Conservation (phyloP, 1,140 invertebrate species). For the Chlorops oryzae region DNA sequence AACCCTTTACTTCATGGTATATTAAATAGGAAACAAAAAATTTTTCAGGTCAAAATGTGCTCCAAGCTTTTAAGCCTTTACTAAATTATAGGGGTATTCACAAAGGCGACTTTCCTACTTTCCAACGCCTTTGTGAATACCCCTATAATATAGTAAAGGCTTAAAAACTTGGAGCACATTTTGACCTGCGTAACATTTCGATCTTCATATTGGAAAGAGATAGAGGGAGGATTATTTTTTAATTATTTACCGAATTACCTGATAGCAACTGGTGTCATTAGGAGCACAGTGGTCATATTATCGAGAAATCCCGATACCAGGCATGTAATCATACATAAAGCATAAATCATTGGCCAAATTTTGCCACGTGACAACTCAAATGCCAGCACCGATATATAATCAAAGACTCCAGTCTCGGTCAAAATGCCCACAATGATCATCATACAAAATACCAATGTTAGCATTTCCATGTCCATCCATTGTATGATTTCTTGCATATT, state of each 20-base stretch:
- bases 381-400: conserved; percentile 67
- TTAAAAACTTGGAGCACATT: too few relatives aligned
- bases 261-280: conserved; percentile 75
- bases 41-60: too few relatives aligned
- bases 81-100: too few relatives aligned
- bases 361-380: conserved; percentile 64
- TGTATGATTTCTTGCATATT: conserved; percentile 62
- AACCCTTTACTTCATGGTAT: too few relatives aligned
- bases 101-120: too few relatives aligned
- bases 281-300: conserved; percentile 72
- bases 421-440: conserved; percentile 75
- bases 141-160: too few relatives aligned
- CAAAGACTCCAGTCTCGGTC: conserved; percentile 75
- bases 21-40: too few relatives aligned
- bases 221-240: background rate
- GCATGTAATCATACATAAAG: conserved; percentile 65
- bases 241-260: too few relatives aligned
- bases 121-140: too few relatives aligned
- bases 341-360: conserved; percentile 67
- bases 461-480: conserved; percentile 75
- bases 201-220: too few relatives aligned
- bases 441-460: conserved; percentile 76
- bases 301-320: conserved; percentile 69
- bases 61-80: too few relatives aligned
- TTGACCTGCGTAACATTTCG: too few relatives aligned